phyloP scores from a whole-genome alignment of 2,113 vertebrate species.

The Hippolais icterina region DNA sequence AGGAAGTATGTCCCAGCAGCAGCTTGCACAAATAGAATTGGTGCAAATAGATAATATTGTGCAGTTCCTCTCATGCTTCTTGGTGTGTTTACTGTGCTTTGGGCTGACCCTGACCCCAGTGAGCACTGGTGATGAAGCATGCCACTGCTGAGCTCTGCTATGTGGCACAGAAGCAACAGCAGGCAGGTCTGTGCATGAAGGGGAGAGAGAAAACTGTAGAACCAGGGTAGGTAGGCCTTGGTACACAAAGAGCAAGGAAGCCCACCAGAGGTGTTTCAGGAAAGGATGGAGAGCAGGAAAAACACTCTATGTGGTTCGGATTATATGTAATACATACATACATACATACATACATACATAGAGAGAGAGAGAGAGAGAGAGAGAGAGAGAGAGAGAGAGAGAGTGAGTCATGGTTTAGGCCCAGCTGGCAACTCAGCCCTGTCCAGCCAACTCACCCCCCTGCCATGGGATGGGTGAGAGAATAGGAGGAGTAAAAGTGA shows the following conservation, averaged over 20 bases:
- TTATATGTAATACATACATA: neutral
- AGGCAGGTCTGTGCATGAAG: neutral
- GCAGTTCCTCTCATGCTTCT: neutral
- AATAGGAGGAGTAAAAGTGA: neutral
- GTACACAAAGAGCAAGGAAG: neutral
- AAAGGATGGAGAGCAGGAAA: neutral
- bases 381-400: too few relatives aligned
- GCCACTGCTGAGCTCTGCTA: neutral
- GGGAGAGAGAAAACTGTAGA: neutral
- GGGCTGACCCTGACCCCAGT: fast-evolving
- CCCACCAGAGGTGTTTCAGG: neutral
- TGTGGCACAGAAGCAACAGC: neutral
- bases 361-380: too few relatives aligned
- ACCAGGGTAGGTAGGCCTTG: neutral
- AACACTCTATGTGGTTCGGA: neutral
- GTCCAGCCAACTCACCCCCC: neutral
- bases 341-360: too few relatives aligned
- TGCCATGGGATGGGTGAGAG: neutral
- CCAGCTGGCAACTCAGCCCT: neutral
- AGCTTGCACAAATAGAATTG: neutral
- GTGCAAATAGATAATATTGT: neutral
- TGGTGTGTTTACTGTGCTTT: neutral
- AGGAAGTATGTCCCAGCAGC: neutral
- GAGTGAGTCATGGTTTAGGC: neutral
- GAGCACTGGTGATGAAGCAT: neutral